Evolutionary conservation across 2,888 invertebrate genomes (phyloP), one percentile per base, ranked within the genome.

Genomic region (Hymenopus coronatus): DNA sequence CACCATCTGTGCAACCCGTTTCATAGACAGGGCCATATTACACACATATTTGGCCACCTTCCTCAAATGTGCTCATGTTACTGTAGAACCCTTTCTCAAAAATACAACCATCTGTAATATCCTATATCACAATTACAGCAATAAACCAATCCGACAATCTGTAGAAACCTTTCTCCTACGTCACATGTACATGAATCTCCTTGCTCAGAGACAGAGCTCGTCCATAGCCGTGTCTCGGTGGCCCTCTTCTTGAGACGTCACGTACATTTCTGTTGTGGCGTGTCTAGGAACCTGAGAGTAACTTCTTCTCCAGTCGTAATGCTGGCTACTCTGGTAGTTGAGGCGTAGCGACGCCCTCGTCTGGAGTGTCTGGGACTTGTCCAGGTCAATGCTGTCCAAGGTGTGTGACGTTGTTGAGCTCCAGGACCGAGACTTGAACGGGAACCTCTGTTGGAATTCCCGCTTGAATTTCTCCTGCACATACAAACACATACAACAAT

Each of bases 391-490:
- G 85, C 92, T 92, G 88, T 92, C 92, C 20, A 91, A 92, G 20
- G 82, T 82, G 3, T 82, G 15, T 8, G 91, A 91, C 27, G 91
- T 91, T 89, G 91, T 91, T 3, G 91, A 88, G 8, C 91, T 91
- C 92, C 92, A 92, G 87, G 91, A 92, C 46, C 91, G 91, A n/a
- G 91, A 91, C 85, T 95, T 94, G 90, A 95, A 95, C 3, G 96
- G 94, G 91, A 96, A 96, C 8, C 96, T 94, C 91, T 96, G 95
- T 91, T 96, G 95, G 91, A 97, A 97, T 93, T 97, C 97, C 87
- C 96, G 95, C 92, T 96, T 96, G 93, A 97, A 97, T 92, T 97
- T 97, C 92, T 97, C 97, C 97, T 97, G 93, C 0, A 94, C 93
- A 91, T 91, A 90, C 87, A 90, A 33, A 87, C 82, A 82, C 12